Evolutionary conservation across 2,888 invertebrate species (phyloP), one percentile per base, ranked within the genome.

Genomic region (Hyposoter didymator): DNA sequence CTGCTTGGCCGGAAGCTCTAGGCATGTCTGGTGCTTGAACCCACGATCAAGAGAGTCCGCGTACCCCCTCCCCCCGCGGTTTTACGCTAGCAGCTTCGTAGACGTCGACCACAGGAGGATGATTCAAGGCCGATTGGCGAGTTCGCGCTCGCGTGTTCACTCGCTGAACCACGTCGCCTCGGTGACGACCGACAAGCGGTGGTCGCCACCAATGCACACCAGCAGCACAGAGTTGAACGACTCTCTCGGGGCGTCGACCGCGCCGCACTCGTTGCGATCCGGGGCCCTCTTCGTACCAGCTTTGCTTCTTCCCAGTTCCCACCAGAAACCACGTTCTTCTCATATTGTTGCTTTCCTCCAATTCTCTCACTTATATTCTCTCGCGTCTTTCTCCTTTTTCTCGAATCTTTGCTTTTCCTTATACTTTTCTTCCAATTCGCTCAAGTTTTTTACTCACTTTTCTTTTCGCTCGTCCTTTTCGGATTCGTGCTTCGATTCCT

Each of bases 171-270:
- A 75, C 66, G 59, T 67, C 64, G 76, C 69, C 84, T 81, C 88
- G 90, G 87, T 88, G 89, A 89, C 89, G 89, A 90, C 83, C 85
- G 84, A 84, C 78, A 73, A 73, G 84, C 66, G 73, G 45, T 62
- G 19, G 59, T 28, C 62, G 69, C 80, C 76, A 76, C 72, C 79
- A 66, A 75, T 66, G 75, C 69, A 84, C 79, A 69, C 74, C 82
- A 82, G 88, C 79, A 73, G 85, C 82, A 82, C 82, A 87, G 92
- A 91, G 93, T 93, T 93, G 93, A 93, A 93, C 92, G 93, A 93
- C 93, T 90, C 90, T 91, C 89, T 90, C 87, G 90, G 91, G 93
- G 92, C 93, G 93, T 93, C 93, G 93, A 93, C 93, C 92, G 92
- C 89, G 88, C 86, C 88, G 88, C 88, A 82, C 84, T 78, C 84